Evolutionary conservation across 2,888 invertebrate species (phyloP), one percentile per base, ranked within the genome.

Genomic region (Lasioglossum vierecki): DNA sequence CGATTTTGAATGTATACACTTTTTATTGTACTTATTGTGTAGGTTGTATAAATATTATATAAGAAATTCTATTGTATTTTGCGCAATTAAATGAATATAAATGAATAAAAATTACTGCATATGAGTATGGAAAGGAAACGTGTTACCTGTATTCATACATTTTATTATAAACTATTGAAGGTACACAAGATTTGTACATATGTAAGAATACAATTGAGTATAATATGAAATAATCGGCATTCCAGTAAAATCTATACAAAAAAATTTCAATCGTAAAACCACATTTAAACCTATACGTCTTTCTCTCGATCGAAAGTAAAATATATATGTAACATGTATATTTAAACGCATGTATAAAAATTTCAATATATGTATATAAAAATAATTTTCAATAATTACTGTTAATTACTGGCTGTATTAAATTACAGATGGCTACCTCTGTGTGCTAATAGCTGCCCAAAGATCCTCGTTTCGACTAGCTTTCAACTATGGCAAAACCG

Each of bases 31-130:
- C 88, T 90, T 87, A 84, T 85, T 89, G 86, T 88, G 82, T 89
- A 88, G 79, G 88, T 86, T 87, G 86, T 88, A 89, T 88, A 85
- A 71, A 82, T 85, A 85, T 82, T 78, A 70, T 86, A 85, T 73
- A 73, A 82, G 80, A 82, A 85, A 88, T 86, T 82, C 41, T 90
- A 87, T 87, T 87, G 88, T 90, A 86, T 91, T 91, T 90, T 83
- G 88, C 86, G 88, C 88, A 88, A 90, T 83, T 86, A 88, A 87
- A 89, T 87, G 85, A 86, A 90, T 76, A 83, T 88, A 88, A 44
- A 83, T 85, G 85, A 93, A 91, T 92, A 93, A 92, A 91, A 87
- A 79, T 86, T 85, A 79, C 84, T 84, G 82, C 84, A 80, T 81
- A 83, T 79, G 53, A 79, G 66, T 75, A 81, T 57, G 68, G 15